Evolutionary conservation across 2,113 vertebrate species (phyloP).

Genomic region (Dasyprocta punctata): DNA sequence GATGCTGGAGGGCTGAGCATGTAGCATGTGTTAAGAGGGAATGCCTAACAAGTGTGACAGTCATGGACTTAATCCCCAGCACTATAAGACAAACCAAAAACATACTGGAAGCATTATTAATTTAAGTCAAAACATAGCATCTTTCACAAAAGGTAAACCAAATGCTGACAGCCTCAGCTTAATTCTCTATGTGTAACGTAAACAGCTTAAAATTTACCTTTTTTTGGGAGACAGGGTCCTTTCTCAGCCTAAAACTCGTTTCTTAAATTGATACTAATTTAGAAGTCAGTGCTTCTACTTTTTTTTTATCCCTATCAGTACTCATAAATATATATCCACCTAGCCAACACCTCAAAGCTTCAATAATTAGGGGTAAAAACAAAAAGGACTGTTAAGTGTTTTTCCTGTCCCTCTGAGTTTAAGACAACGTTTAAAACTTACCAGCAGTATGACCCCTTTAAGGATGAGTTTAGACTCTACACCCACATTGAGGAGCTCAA

Average conservation of each 20-base stretch:
- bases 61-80: no score
- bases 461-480: conserved; percentile 99
- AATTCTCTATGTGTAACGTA: neutral
- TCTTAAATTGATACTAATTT: neutral
- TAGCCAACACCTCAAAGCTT: neutral
- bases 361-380: neutral
- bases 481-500: conserved; percentile 99
- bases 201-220: neutral
- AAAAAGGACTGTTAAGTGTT: neutral
- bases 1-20: neutral
- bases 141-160: neutral
- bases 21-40: neutral
- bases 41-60: neutral
- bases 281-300: neutral
- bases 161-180: neutral
- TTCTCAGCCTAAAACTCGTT: neutral
- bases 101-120: neutral
- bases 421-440: conserved; percentile 82
- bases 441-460: conserved; percentile 99
- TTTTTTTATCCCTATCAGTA: neutral
- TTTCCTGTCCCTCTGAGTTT: neutral
- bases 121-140: neutral
- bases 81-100: neutral
- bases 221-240: neutral
- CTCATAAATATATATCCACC: neutral